Evolutionary conservation across 1,140 invertebrate species (phyloP).

Genomic region (Magallana ariakensis): DNA sequence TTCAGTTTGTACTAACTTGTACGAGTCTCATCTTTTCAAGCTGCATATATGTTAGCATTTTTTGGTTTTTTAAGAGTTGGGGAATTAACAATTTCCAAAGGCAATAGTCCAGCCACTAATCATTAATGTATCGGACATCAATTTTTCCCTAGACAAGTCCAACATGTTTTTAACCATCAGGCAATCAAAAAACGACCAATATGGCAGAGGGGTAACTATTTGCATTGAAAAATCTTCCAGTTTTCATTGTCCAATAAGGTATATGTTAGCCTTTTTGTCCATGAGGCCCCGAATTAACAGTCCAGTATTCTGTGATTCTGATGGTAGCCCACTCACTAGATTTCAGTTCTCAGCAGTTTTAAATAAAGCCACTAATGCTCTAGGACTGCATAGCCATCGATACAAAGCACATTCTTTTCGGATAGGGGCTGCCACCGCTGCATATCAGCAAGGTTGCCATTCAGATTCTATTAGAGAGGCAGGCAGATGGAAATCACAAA

Average conservation of each 20-base stretch:
- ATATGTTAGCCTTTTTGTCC: too few relatives aligned
- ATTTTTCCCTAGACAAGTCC: not conserved
- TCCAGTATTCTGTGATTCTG: too few relatives aligned
- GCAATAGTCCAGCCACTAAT: not conserved
- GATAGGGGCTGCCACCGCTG: not conserved
- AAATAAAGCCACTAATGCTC: not conserved
- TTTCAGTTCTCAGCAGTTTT: too few relatives aligned
- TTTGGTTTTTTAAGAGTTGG: conserved; percentile 31
- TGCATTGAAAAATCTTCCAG: too few relatives aligned
- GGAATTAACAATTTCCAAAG: not conserved
- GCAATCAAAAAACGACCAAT: not conserved
- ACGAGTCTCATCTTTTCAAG: not conserved
- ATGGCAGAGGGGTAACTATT: too few relatives aligned
- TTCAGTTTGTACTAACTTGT: not conserved
- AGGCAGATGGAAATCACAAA: not conserved
- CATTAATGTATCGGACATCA: not conserved
- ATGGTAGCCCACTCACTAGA: too few relatives aligned
- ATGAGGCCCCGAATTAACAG: too few relatives aligned
- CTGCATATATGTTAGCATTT: not conserved
- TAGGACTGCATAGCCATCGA: not conserved
- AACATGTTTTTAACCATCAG: conserved; percentile 1
- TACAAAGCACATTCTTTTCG: not conserved
- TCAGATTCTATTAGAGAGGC: not conserved
- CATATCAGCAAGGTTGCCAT: not conserved
- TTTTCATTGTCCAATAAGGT: too few relatives aligned